Evolutionary conservation across 2,888 invertebrate species (phyloP).

Genomic region (Leistus spinibarbis): DNA sequence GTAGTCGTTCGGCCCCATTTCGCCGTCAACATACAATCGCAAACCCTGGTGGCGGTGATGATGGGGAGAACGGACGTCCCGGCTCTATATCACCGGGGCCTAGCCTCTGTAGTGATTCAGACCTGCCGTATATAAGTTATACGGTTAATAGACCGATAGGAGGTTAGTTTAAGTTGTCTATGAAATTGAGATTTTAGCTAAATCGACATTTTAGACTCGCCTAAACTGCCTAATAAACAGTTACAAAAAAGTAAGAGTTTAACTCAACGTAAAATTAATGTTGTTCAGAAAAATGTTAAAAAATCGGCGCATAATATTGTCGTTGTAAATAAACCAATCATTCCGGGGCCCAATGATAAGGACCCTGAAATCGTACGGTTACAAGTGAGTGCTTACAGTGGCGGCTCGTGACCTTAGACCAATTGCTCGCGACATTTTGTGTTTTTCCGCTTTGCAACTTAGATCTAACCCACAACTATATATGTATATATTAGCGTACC

Average conservation of each 20-base stretch:
- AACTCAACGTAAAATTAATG: slow-evolving; percentile 48
- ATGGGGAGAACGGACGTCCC: slow-evolving; percentile 61
- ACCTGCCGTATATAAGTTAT: slow-evolving; percentile 89
- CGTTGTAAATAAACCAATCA: slow-evolving; percentile 76
- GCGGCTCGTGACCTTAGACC: not conserved
- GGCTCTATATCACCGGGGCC: slow-evolving; percentile 84
- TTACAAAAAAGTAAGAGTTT: slow-evolving; percentile 50
- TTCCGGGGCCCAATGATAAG: slow-evolving; percentile 66
- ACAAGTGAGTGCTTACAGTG: slow-evolving; percentile 58
- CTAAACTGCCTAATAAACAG: slow-evolving; percentile 74
- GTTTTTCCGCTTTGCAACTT: too few species aligned
- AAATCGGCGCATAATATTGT: slow-evolving; percentile 75
- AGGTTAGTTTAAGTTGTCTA: slow-evolving; percentile 60
- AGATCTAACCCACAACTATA: not conserved
- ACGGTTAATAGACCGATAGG: slow-evolving; percentile 89
- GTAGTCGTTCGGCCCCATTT: slow-evolving; percentile 46
- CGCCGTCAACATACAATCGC: slow-evolving; percentile 57
- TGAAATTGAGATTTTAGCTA: slow-evolving; percentile 25
- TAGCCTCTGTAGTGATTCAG: slow-evolving; percentile 87
- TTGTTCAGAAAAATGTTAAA: slow-evolving; percentile 58
- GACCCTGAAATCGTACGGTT: slow-evolving; percentile 78
- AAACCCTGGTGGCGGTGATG: slow-evolving; percentile 52
- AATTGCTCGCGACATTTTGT: too few species aligned
- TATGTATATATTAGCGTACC: not conserved
- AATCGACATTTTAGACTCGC: slow-evolving; percentile 69